Base-by-base conservation (phyloP, 2,113 vertebrate genomes). In the Syrrhaptes paradoxus region DNA sequence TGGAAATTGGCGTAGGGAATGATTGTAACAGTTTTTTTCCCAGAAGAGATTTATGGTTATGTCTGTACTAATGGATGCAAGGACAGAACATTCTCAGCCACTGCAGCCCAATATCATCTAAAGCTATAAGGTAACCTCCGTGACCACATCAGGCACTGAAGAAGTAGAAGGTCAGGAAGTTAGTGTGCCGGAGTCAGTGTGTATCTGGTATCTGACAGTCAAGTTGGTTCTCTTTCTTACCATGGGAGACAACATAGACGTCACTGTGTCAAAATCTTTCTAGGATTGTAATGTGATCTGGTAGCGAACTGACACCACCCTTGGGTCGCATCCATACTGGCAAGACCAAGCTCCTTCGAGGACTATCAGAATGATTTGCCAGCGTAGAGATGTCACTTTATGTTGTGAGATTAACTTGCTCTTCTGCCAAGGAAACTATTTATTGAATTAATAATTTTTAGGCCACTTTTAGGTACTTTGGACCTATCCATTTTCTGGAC, bases 221-320 rank as follows among this genome's bases (percentile, higher is more conserved):
- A 81, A 55, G 16, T 2, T 93, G 85, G 49, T 63, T 95, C n/a
- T 80, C 75, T 65, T 74, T 85, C 73, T 71, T 84, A 70, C n/a
- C 48, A 75, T 78, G 28, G 45, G 21, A 81, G 65, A 57, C 31
- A 71, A 59, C 21, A 36, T 2, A 38, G 63, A 63, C 28, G 34
- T 17, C 38, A 41, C 6, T 0, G 1, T 71, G 38, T 84, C 78
- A 74, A 71, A 81, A 78, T 84, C 83, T 67, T 90, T 95, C 88
- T 63, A 92, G 83, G 88, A 75, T 6, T 85, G 95, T 49, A 90
- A 93, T 29, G 36, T 68, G 68, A 96, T 78, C 88, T 86, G 38
- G 26, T 89, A 84, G 48, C 34, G 84, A 93, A 90, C 52, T 63
- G 83, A 81, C 26, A 77, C 1, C 59, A 51, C 55, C 34, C 43